Conservation (phyloP, 1,140 invertebrate species). For the Pteromalus puparum region DNA sequence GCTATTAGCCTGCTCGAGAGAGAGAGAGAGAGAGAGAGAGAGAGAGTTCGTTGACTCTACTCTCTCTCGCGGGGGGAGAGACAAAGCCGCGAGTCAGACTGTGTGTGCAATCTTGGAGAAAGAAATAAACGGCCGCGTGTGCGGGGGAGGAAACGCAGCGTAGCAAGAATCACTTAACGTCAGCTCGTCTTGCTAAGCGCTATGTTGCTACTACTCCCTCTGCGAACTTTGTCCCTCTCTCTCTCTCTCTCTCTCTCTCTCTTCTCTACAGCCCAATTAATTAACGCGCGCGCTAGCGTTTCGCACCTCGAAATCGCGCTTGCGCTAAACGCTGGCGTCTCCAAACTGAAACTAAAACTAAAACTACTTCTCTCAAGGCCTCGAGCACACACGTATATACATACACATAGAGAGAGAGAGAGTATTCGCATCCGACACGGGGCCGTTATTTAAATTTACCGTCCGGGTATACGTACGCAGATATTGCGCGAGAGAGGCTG, state of each 20-base stretch:
- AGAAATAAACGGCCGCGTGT: background rate
- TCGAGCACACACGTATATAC: background rate
- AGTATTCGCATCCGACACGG: conserved; percentile 17
- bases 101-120: background rate
- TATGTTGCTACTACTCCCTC: background rate
- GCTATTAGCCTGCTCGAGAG: too few species aligned
- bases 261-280: background rate
- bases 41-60: too few species aligned
- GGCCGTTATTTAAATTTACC: conserved; percentile 52
- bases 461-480: background rate
- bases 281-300: conserved; percentile 16
- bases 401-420: background rate
- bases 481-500: background rate
- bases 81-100: background rate
- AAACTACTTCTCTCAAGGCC: background rate
- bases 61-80: too few species aligned
- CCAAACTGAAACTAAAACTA: conserved; percentile 32
- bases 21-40: too few species aligned
- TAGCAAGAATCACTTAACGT: background rate
- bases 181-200: background rate
- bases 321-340: background rate
- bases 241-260: background rate
- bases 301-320: conserved; percentile 11
- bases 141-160: background rate
- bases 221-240: background rate